phyloP scores from a whole-genome alignment of 1,140 invertebrate genomes.

The Drosophila lacertosa region DNA sequence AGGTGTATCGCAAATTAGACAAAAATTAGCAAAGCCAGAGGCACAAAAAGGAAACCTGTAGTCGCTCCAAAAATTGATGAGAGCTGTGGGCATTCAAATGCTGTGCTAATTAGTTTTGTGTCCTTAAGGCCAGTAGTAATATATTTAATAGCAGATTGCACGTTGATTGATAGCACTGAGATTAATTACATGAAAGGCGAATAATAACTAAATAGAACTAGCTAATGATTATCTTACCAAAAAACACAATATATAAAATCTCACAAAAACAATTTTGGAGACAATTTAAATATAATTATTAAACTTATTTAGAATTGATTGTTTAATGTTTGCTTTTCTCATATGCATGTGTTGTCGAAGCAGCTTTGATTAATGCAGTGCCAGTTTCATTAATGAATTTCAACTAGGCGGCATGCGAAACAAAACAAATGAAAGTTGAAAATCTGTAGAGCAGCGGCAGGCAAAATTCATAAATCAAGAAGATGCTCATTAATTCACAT shows the following conservation, averaged over 20 bases:
- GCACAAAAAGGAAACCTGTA: slow-evolving; percentile 8
- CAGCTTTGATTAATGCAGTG: slow-evolving; percentile 54
- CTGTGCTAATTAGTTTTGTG: slow-evolving; percentile 70
- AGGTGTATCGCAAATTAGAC: slow-evolving; percentile 69
- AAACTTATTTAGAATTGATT: background rate
- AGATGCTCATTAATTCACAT: slow-evolving; percentile 64
- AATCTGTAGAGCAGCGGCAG: slow-evolving; percentile 15
- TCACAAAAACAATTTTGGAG: background rate
- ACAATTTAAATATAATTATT: background rate
- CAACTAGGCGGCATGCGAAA: slow-evolving; percentile 22
- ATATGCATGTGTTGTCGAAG: slow-evolving; percentile 5
- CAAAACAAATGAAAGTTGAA: slow-evolving; percentile 31
- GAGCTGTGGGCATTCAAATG: slow-evolving; percentile 47
- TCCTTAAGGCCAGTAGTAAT: slow-evolving; percentile 17
- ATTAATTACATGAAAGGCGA: background rate
- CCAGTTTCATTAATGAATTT: slow-evolving; percentile 43
- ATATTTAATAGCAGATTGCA: slow-evolving; percentile 1
- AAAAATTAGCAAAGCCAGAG: slow-evolving; percentile 55
- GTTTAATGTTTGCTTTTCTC: background rate
- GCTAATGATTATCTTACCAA: too few relatives aligned
- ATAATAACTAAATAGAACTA: too few relatives aligned
- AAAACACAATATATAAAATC: too few relatives aligned
- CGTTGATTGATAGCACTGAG: slow-evolving; percentile 12
- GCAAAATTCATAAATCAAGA: slow-evolving; percentile 60
- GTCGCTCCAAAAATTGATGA: slow-evolving; percentile 58